Conservation (phyloP, 2,113 vertebrate genomes). For the Paramormyrops kingsleyae region DNA sequence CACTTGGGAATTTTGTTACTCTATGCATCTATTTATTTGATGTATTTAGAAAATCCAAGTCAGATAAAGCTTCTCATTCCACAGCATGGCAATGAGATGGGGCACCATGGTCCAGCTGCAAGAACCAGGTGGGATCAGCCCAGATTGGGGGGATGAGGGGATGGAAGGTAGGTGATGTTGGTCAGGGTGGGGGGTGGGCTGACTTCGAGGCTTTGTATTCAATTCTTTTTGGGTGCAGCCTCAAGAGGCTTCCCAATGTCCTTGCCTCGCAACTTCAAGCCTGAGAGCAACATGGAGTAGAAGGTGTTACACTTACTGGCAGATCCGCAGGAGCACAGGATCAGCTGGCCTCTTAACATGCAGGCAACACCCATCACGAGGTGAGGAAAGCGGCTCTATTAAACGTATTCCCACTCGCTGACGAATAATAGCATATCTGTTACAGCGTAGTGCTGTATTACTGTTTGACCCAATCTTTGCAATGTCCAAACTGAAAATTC, state of each 20-base stretch:
- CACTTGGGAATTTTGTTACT: conserved; percentile 10
- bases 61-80: conserved; percentile 17
- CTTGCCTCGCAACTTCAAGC: conserved; percentile 74
- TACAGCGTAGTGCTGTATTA: background rate
- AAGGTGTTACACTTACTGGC: background rate
- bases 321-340: background rate
- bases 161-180: background rate
- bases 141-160: background rate
- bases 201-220: conserved; percentile 74
- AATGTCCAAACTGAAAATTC: background rate
- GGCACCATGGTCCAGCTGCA: conserved; percentile 1
- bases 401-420: background rate
- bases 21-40: background rate
- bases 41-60: conserved; percentile 6
- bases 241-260: conserved; percentile 75
- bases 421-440: background rate
- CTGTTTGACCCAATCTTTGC: background rate
- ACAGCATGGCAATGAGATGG: background rate
- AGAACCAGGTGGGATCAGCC: conserved; percentile 19
- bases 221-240: conserved; percentile 66
- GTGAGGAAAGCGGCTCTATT: background rate
- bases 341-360: background rate
- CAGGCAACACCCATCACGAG: background rate
- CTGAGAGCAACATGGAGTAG: conserved; percentile 38
- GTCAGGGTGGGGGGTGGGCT: background rate